These are phyloP conservation scores for Camelus dromedarius DNA, from an alignment of 2,113 vertebrate genomes.

Conservation along the genomic window DNA sequence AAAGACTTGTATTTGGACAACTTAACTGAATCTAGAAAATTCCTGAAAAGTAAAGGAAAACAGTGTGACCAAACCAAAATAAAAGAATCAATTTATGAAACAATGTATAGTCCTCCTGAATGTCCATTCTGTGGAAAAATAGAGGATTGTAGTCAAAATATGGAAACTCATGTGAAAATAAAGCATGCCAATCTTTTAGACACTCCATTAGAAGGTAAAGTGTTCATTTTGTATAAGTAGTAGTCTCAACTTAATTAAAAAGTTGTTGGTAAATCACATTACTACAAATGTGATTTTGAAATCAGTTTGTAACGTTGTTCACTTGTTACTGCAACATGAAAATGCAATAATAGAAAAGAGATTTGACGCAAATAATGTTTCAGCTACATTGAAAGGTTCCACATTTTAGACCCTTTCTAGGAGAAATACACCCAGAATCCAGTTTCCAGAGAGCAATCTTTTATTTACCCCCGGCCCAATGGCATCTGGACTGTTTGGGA, in stretches of 20 bases:
- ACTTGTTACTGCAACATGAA: slow-evolving; percentile 43
- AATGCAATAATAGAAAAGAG: not conserved
- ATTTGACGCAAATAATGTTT: slow-evolving; percentile 23
- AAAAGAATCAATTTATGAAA: slow-evolving; percentile 67
- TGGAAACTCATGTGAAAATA: slow-evolving; percentile 83
- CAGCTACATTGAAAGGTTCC: not conserved
- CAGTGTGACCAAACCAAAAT: slow-evolving; percentile 27
- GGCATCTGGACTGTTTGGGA: not conserved
- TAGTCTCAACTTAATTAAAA: not conserved
- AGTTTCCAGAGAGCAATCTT: not conserved
- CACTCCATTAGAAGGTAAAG: slow-evolving; percentile 77
- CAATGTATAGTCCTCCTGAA: slow-evolving; percentile 55
- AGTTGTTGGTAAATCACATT: slow-evolving; percentile 28
- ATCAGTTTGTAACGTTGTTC: not conserved
- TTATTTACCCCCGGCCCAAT: not conserved
- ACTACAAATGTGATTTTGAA: not conserved
- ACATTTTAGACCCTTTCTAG: not conserved
- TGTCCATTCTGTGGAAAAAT: slow-evolving; percentile 86
- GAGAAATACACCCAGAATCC: not conserved
- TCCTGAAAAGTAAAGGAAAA: slow-evolving; percentile 44
- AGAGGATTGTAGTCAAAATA: slow-evolving; percentile 73
- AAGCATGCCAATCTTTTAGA: slow-evolving; percentile 81
- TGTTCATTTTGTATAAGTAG: not conserved
- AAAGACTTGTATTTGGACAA: slow-evolving; percentile 67
- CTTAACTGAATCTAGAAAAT: slow-evolving; percentile 63